A percentile compares a stretch with the other conserved stretches of the same genome.
Conservation (phyloP, 2,888 invertebrate species). For the Euplexia lucipara region DNA sequence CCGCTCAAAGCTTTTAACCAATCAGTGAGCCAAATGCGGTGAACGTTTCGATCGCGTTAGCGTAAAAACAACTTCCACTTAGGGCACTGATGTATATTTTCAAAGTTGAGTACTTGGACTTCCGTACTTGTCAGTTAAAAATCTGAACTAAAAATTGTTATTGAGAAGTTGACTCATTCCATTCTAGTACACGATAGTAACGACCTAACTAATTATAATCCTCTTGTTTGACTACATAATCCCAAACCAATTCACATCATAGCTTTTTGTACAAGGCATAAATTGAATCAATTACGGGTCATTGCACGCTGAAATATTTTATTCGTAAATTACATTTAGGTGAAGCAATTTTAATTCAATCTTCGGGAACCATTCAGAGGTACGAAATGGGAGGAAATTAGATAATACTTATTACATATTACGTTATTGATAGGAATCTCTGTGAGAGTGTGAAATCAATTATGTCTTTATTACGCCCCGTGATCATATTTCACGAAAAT, state of each 20-base stretch:
- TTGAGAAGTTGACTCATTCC: too few species aligned
- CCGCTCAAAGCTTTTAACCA: too few species aligned
- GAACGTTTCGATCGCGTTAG: too few species aligned
- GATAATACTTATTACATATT: conserved; percentile 39
- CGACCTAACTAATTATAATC: too few species aligned
- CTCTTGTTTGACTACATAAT: background rate
- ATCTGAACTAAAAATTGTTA: too few species aligned
- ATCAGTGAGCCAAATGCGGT: too few species aligned
- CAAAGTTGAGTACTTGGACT: too few species aligned
- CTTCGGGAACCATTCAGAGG: conserved; percentile 41
- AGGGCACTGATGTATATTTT: too few species aligned
- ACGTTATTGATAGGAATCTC: conserved; percentile 48
- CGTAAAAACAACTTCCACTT: too few species aligned
- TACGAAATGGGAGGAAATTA: conserved; percentile 49
- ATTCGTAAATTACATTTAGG: conserved; percentile 50
- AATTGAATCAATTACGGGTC: conserved; percentile 43
- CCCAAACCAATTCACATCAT: background rate
- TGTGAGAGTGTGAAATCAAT: conserved; percentile 45
- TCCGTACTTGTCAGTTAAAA: too few species aligned
- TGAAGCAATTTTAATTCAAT: conserved; percentile 53
- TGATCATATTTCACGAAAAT: conserved; percentile 50
- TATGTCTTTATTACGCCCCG: conserved; percentile 27
- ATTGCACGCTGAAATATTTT: conserved; percentile 44
- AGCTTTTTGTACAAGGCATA: conserved; percentile 18
- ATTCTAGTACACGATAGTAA: too few species aligned